phyloP scores from a whole-genome alignment of 2,113 vertebrate genomes.

The Sminthopsis crassicaudata region DNA sequence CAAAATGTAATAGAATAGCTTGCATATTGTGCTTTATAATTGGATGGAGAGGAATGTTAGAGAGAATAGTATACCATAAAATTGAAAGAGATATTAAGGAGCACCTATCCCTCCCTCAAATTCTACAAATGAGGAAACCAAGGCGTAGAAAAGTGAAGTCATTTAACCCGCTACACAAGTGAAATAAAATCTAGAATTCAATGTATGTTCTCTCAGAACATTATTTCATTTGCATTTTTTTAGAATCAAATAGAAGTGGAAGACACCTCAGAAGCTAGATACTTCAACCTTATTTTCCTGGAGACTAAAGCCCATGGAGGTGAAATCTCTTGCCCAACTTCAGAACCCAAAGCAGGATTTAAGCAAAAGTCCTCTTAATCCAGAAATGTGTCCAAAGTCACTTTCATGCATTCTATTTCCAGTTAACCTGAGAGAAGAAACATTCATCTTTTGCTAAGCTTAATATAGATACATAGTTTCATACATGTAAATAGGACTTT shows the following conservation, averaged over 20 bases:
- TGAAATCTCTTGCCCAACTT: background rate
- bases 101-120: background rate
- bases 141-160: background rate
- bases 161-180: background rate
- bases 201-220: background rate
- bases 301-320: background rate
- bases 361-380: background rate
- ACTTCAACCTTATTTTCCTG: background rate
- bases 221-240: background rate
- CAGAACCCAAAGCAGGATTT: background rate
- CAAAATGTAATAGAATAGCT: background rate
- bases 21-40: background rate
- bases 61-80: background rate
- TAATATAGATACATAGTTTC: background rate
- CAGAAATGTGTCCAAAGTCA: background rate
- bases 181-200: slow-evolving; percentile 22
- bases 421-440: background rate
- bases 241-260: background rate
- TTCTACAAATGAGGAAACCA: slow-evolving; percentile 7
- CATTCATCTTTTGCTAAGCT: background rate
- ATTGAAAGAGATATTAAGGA: background rate
- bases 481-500: background rate
- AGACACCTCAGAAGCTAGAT: background rate
- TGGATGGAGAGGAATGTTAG: background rate
- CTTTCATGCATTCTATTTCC: background rate